A percentile compares a stretch with the other conserved stretches of the same genome.
Conservation (phyloP, 2,113 vertebrate genomes). For the Halcyon malimbica region DNA sequence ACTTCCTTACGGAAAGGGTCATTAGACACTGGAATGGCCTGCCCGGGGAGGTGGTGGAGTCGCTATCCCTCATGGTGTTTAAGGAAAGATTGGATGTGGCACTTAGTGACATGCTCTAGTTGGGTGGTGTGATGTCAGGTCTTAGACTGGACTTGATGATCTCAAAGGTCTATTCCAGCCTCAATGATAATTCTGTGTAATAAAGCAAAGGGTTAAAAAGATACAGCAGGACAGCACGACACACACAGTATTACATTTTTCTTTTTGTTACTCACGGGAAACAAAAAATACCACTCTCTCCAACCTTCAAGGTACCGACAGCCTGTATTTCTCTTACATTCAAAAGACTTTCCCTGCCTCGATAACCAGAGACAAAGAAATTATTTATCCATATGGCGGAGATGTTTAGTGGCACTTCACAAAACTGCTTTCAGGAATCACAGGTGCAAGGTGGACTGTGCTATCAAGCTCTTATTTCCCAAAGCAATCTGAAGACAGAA, state of each 20-base stretch:
- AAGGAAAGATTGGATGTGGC: no score
- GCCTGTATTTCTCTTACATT: neutral
- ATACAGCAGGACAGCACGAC: neutral
- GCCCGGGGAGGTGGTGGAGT: no score
- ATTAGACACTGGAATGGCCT: no score
- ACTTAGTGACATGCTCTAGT: no score
- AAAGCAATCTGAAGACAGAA: neutral
- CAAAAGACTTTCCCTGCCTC: neutral
- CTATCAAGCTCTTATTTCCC: neutral
- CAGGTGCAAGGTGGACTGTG: fast-evolving
- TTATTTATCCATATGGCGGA: neutral
- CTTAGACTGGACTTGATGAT: no score
- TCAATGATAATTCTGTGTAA: no score
- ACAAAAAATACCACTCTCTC: neutral
- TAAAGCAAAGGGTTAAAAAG: neutral
- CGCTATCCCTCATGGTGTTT: no score
- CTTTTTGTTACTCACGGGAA: neutral
- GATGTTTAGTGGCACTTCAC: neutral
- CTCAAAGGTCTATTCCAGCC: no score
- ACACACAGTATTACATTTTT: neutral
- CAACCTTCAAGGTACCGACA: neutral
- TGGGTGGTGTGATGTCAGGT: no score
- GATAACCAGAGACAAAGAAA: neutral
- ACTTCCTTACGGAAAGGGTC: no score
- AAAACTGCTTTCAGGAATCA: neutral